phyloP scores from a whole-genome alignment of 2,888 invertebrate genomes.

The Ormyrus labotus region DNA sequence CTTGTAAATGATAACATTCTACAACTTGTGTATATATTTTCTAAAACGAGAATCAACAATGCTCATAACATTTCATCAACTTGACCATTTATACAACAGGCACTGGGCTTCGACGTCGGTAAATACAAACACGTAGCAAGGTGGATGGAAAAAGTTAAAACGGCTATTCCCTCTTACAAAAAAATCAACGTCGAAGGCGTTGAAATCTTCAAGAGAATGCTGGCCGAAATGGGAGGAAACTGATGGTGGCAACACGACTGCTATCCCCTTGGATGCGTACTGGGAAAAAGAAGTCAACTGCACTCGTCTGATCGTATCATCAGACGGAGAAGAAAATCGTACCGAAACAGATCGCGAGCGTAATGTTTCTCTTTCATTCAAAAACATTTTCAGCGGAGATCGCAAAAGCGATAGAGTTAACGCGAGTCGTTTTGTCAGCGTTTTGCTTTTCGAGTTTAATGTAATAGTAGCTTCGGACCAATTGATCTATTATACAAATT shows the following conservation, averaged over 20 bases:
- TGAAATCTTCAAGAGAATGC: constrained; percentile 62
- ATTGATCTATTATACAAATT: too few relatives aligned
- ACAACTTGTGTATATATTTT: too few relatives aligned
- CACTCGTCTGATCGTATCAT: constrained; percentile 20
- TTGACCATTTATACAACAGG: constrained; percentile 60
- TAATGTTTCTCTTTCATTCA: background rate
- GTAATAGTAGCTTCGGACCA: too few relatives aligned
- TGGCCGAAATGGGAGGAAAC: constrained; percentile 32
- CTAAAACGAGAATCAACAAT: too few relatives aligned
- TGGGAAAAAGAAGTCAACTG: constrained; percentile 41
- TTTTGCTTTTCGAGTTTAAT: too few relatives aligned
- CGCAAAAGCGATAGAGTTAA: background rate
- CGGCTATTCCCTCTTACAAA: constrained; percentile 79
- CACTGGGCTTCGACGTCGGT: constrained; percentile 66
- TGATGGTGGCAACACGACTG: constrained; percentile 50
- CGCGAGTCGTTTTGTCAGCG: too few relatives aligned
- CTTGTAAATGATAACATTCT: too few relatives aligned
- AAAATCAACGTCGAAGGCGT: constrained; percentile 72
- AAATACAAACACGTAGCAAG: constrained; percentile 83
- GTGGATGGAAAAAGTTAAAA: constrained; percentile 81
- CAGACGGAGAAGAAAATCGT: constrained; percentile 11
- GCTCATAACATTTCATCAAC: too few relatives aligned
- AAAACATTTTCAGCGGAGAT: too few relatives aligned
- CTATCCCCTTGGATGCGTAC: constrained; percentile 42
- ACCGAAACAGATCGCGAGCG: constrained; percentile 5